Conservation (phyloP, 2,888 invertebrate species). For the Pammene fasciana region DNA sequence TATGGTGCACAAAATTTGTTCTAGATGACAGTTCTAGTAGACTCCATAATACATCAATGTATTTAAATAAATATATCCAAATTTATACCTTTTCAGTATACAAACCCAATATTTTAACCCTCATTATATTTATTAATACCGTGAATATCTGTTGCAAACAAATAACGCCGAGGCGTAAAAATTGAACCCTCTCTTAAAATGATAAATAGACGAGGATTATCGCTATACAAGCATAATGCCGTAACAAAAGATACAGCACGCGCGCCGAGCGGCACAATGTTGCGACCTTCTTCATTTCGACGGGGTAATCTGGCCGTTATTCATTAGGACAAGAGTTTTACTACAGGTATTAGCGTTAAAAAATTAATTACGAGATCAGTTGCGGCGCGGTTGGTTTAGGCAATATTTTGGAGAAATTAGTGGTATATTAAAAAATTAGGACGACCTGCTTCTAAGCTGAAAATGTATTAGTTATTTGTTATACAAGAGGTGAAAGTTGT, state of each 20-base stretch:
- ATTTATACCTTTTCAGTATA: background rate
- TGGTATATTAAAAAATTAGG: background rate
- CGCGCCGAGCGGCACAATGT: background rate
- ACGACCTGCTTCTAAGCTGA: background rate
- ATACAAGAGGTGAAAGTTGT: too few relatives aligned
- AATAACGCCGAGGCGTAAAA: conserved; percentile 30
- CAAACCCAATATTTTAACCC: conserved; percentile 10
- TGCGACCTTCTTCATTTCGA: conserved; percentile 14
- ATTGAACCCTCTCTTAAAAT: conserved; percentile 42
- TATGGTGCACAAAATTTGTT: too few relatives aligned
- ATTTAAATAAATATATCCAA: background rate
- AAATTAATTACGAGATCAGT: conserved; percentile 49
- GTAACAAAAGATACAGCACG: conserved; percentile 12
- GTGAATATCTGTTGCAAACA: conserved; percentile 31
- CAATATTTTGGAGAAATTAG: conserved; percentile 4
- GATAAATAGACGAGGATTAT: conserved; percentile 39
- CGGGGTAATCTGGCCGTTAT: conserved; percentile 47
- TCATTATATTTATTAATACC: conserved; percentile 22
- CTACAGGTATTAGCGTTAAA: conserved; percentile 44
- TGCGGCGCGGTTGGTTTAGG: conserved; percentile 35
- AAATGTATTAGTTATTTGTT: too few relatives aligned
- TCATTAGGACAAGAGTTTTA: conserved; percentile 53
- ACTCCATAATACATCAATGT: too few relatives aligned
- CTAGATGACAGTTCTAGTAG: too few relatives aligned
- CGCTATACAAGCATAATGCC: conserved; percentile 18